These are phyloP conservation scores for Scortum barcoo DNA, from an alignment of 2,113 vertebrate genomes.

Conservation along the genomic window DNA sequence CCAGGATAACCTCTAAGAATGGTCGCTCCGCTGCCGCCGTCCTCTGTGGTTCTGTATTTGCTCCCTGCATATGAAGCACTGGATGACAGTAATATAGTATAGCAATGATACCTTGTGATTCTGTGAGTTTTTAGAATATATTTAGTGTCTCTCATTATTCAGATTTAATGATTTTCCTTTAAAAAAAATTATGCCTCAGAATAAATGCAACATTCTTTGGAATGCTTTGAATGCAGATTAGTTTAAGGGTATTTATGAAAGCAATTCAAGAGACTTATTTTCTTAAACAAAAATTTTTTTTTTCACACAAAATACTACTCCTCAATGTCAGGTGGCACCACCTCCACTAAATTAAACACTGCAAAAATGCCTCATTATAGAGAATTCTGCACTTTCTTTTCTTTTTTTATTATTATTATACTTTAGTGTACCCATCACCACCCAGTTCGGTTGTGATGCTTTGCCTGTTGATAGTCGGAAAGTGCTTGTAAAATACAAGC, in stretches of 20 bases:
- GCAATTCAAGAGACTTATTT: slow-evolving; percentile 32
- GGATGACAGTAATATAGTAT: background rate
- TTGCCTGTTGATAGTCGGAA: background rate
- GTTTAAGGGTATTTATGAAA: slow-evolving; percentile 34
- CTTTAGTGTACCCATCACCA: slow-evolving; percentile 2
- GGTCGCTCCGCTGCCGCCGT: background rate
- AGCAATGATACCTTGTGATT: slow-evolving; percentile 3
- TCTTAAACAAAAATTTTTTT: background rate
- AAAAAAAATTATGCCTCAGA: slow-evolving; percentile 1
- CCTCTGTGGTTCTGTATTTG: background rate
- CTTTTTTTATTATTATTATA: too few relatives aligned
- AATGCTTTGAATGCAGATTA: slow-evolving; percentile 9
- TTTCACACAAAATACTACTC: slow-evolving; percentile 8
- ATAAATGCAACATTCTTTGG: background rate
- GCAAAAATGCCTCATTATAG: slow-evolving; percentile 6
- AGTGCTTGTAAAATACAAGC: slow-evolving; percentile 1
- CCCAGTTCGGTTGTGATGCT: background rate
- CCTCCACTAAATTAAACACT: slow-evolving; percentile 21
- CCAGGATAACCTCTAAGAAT: background rate
- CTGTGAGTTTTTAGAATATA: background rate
- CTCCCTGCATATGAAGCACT: background rate
- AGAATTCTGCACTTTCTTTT: slow-evolving; percentile 20
- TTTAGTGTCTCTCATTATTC: slow-evolving; percentile 21
- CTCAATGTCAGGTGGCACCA: slow-evolving; percentile 9
- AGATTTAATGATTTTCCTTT: slow-evolving; percentile 27